These are phyloP conservation scores for Erpornis zantholeuca DNA, from an alignment of 2,113 vertebrate species.

Conservation along the genomic window DNA sequence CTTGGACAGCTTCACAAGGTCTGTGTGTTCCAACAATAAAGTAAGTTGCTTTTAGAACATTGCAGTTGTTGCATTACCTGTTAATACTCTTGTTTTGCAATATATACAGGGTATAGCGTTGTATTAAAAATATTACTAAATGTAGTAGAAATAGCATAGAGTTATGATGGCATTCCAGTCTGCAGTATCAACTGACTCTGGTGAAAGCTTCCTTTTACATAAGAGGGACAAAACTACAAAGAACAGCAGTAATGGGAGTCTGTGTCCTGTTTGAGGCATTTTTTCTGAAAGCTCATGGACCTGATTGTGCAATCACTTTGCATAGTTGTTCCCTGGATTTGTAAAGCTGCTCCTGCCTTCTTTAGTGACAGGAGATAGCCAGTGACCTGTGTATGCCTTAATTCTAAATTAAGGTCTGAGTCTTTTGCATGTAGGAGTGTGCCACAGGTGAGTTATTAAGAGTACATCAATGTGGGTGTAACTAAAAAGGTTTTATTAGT, in stretches of 20 bases:
- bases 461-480: neutral
- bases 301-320: neutral
- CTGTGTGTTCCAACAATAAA: neutral
- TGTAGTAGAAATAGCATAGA: neutral
- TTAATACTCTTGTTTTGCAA: neutral
- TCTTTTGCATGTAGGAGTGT: neutral
- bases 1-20: neutral
- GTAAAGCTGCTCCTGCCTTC: neutral
- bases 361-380: neutral
- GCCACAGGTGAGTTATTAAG: neutral
- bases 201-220: neutral
- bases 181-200: neutral
- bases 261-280: neutral
- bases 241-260: neutral
- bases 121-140: neutral
- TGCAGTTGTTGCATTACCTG: neutral
- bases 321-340: neutral
- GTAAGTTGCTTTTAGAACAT: neutral
- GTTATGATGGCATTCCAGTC: neutral
- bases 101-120: neutral
- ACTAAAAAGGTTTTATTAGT: neutral
- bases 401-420: neutral
- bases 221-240: neutral
- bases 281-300: neutral
- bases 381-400: neutral